Base-by-base conservation (phyloP, 2,113 vertebrate genomes). In the Urocitellus parryii region DNA sequence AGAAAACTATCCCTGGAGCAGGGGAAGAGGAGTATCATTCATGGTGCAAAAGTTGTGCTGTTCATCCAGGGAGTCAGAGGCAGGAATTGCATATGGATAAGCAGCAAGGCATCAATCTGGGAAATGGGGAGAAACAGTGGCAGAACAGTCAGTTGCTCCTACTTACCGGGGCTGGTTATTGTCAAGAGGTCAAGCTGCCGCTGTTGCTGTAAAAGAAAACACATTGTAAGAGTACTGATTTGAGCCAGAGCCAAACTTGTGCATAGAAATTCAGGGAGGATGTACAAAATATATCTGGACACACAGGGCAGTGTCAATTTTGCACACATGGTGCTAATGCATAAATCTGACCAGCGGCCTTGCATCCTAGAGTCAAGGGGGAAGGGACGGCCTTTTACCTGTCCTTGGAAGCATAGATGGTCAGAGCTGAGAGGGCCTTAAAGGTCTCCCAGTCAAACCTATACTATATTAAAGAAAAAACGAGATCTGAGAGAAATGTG, bases 141-240 rank as follows among this genome's bases (percentile, higher is more conserved):
- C 72, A 95, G 92, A 88, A 95, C 14, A 81, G 45, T 8, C 16
- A 81, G 45, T 10, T 1, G 0, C 58, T 17, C 5, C 0, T 98
- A 99, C 99, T 99, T 98, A 99, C 99, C 99, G 0, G 99, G 98
- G 98, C 98, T 99, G 98, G 99, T 99, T 98, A 99, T 99, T 83
- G 99, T 99, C 98, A 99, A 98, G 94, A 99, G 99, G 98, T 99
- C 99, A 88, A 99, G 99, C 76, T 98, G 99, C 63, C 99, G 98
- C 97, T 99, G 99, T 99, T 99, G 99, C 99, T 99, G 98, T n/a
- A 99, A 99, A 98, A 99, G 96, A 98, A 98, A 99, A 98, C 83
- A 93, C 17, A 67, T 0, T 94, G 94, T 98, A 93, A 99, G 96
- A 96, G 45, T n/a, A 96, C 84, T 95, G 98, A 97, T 98, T 97